Percentiles rank a stretch among this genome's conserved stretches.
Evolutionary conservation across 2,113 vertebrate species (phyloP).

Genomic region (Pitta sordida): DNA sequence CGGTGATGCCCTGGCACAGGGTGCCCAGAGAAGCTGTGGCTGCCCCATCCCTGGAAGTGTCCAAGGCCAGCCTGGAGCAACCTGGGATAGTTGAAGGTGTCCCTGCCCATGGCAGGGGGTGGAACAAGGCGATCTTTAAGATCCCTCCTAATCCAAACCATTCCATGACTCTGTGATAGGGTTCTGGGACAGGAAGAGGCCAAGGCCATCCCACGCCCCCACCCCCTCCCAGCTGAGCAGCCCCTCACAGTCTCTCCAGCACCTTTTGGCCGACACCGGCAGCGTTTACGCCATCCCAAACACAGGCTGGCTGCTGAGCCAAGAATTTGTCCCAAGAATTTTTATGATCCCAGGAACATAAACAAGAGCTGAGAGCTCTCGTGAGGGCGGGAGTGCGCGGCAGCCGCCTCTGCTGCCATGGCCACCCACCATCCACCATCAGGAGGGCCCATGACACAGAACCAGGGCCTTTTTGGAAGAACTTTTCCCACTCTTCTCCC

Average conservation of each 20-base stretch:
- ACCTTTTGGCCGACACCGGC: not conserved
- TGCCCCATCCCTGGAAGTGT: not conserved
- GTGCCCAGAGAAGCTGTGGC: not conserved
- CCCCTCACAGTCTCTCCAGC: not conserved
- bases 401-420: not conserved
- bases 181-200: not conserved
- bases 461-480: not conserved
- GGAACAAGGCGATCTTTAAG: not conserved
- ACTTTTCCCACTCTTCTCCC: not conserved
- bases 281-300: not conserved
- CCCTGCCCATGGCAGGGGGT: not conserved
- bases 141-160: not conserved
- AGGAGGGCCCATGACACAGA: not conserved
- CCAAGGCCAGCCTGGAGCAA: not conserved
- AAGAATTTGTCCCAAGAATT: slow-evolving; percentile 36
- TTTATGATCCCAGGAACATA: slow-evolving; percentile 51
- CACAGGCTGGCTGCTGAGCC: not conserved
- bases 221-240: not conserved
- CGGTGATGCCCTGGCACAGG: not conserved
- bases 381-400: not conserved
- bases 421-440: not conserved
- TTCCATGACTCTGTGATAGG: not conserved
- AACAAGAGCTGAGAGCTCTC: slow-evolving; percentile 19
- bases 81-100: not conserved
- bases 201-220: accelerated